Evolutionary conservation across 2,113 vertebrate species (phyloP).

Genomic region (Mesocricetus auratus): DNA sequence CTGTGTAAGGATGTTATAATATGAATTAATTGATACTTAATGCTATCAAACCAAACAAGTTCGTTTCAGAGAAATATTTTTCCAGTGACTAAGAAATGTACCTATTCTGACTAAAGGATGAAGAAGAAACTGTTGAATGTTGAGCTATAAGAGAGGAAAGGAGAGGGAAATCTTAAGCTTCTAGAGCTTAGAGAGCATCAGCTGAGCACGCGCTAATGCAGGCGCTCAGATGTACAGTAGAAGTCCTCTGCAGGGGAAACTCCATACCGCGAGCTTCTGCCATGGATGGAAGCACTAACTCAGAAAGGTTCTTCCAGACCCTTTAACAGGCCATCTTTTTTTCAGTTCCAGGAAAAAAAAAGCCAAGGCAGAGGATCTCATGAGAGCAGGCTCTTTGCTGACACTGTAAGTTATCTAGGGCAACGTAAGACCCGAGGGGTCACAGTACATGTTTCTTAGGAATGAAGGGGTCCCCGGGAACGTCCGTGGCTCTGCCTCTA

Average conservation of each 20-base stretch:
- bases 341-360: neutral
- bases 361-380: neutral
- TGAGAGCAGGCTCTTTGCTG: neutral
- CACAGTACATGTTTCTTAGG: neutral
- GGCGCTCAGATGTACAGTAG: neutral
- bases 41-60: neutral
- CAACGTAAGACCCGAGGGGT: accelerated
- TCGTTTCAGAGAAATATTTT: constrained; percentile 1
- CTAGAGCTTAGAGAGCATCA: neutral
- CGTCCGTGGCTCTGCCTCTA: accelerated
- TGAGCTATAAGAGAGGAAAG: neutral
- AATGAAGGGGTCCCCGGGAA: neutral
- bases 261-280: neutral
- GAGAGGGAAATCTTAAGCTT: neutral
- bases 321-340: neutral
- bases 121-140: neutral
- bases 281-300: neutral
- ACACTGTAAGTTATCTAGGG: neutral
- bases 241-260: neutral
- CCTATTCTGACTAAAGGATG: neutral
- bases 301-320: neutral
- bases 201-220: neutral
- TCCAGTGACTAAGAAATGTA: neutral
- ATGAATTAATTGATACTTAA: neutral
- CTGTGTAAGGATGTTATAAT: neutral